phyloP scores from a whole-genome alignment of 1,140 invertebrate genomes.

The Zaprionus inermis region DNA sequence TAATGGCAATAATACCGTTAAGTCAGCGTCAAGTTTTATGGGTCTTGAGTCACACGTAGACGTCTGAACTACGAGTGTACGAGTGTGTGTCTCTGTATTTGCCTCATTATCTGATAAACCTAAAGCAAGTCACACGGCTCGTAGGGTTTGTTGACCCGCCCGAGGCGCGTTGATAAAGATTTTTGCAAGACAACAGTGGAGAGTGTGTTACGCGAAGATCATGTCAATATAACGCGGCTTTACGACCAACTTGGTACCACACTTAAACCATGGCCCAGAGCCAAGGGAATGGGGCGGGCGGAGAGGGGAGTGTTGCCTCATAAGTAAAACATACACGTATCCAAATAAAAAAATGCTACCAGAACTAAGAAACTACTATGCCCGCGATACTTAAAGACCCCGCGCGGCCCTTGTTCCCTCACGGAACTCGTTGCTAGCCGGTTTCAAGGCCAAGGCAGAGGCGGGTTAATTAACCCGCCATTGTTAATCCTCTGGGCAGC shows the following conservation, averaged over 20 bases:
- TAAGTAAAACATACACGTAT: slow-evolving; percentile 77
- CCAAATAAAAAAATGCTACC: slow-evolving; percentile 79
- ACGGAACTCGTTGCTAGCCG: slow-evolving; percentile 2
- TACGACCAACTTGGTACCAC: slow-evolving; percentile 47
- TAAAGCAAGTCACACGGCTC: slow-evolving; percentile 24
- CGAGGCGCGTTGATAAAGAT: slow-evolving; percentile 66
- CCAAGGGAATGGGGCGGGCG: neutral
- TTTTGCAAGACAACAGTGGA: slow-evolving; percentile 62
- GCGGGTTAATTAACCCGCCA: slow-evolving; percentile 76
- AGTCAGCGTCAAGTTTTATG: slow-evolving; percentile 63
- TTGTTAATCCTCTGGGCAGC: slow-evolving; percentile 73
- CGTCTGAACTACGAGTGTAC: slow-evolving; percentile 2
- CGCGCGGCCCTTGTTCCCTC: neutral
- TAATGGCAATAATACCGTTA: slow-evolving; percentile 64
- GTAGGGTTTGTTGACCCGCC: slow-evolving; percentile 67
- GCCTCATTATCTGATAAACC: slow-evolving; percentile 74
- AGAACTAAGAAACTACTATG: slow-evolving; percentile 62
- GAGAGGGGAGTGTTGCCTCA: slow-evolving; percentile 52
- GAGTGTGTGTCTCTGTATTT: slow-evolving; percentile 44
- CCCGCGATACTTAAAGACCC: slow-evolving; percentile 29
- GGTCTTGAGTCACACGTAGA: slow-evolving; percentile 65
- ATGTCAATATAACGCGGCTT: slow-evolving; percentile 66
- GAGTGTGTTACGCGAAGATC: slow-evolving; percentile 62
- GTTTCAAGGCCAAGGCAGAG: slow-evolving; percentile 64
- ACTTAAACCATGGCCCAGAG: neutral